Evolutionary conservation across 2,888 invertebrate genomes (phyloP), one percentile per base, ranked within the genome.

Genomic region (Chrysopilus asiliformis): DNA sequence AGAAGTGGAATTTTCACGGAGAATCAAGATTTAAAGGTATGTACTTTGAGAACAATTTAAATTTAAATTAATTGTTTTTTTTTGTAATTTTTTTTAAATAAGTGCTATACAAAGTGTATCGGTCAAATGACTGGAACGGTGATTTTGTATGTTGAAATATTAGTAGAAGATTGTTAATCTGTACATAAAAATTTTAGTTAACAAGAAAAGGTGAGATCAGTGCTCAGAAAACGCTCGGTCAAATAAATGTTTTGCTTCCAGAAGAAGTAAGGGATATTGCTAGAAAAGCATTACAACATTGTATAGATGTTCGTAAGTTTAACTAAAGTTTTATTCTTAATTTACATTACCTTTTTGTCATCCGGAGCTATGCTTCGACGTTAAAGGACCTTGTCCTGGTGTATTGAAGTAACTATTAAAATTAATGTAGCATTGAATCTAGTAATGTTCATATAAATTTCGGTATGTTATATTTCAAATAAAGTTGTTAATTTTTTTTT

Each of bases 71-170:
- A 17, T 32, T 24, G 25, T 24, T 25, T 9, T 22, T 31, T 24
- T 30, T 47, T 25, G 19, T 17, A 16, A 14, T 33, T 38, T 35
- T 32, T 22, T 19, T n/a, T 14, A 7, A 18, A 18, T 14, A 15
- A 58, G 60, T 59, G 60, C 43, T 60, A 60, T 32, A 47, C 50
- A 3, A 53, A 47, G 39, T 60, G 60, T 36, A 41, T 60, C 28
- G 57, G 56, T 4, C 55, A 57, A 29, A 41, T 60, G 43, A 53
- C 55, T 5, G 60, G 60, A 17, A 53, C 53, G 32, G 49, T 55
- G 48, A 50, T 52, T 51, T 26, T 6, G 9, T 12, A 20, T 19
- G n/a, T 14, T 20, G 13, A 26, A 3, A 16, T 27, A 34, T 35
- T 8, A 10, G 10, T 7, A 17, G 9, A 15, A 20, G 13, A 35